Evolutionary conservation across 2,113 vertebrate species (phyloP).

Genomic region (Columba janthina): DNA sequence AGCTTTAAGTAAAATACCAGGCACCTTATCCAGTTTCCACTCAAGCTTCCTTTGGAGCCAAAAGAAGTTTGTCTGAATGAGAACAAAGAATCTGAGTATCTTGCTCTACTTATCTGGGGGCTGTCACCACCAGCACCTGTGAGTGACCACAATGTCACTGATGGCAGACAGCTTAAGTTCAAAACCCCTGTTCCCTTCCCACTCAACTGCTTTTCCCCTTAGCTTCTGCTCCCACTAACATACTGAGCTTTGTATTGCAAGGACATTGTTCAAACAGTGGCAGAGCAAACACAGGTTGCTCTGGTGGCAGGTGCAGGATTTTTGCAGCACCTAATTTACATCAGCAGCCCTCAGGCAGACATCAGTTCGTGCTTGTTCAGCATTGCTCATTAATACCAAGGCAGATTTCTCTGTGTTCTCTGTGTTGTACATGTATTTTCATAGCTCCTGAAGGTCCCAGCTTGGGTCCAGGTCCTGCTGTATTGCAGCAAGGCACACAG

Average conservation of each 20-base stretch:
- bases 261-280: not conserved
- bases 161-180: not conserved
- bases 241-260: not conserved
- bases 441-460: not conserved
- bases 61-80: not conserved
- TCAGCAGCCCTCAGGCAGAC: not conserved
- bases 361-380: not conserved
- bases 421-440: not conserved
- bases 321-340: not conserved
- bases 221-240: not conserved
- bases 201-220: not conserved
- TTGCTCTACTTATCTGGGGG: not conserved
- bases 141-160: not conserved
- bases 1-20: not conserved
- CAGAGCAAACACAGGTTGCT: not conserved
- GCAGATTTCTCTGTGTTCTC: not conserved
- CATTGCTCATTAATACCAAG: not conserved
- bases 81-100: conserved; percentile 2
- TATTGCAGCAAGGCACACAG: not conserved
- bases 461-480: not conserved
- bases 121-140: not conserved
- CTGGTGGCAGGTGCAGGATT: not conserved
- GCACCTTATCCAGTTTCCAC: conserved; percentile 41
- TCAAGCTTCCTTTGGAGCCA: not conserved
- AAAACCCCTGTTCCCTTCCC: not conserved